Evolutionary conservation across 2,888 invertebrate species (phyloP).

Genomic region (Helobdella robusta): DNA sequence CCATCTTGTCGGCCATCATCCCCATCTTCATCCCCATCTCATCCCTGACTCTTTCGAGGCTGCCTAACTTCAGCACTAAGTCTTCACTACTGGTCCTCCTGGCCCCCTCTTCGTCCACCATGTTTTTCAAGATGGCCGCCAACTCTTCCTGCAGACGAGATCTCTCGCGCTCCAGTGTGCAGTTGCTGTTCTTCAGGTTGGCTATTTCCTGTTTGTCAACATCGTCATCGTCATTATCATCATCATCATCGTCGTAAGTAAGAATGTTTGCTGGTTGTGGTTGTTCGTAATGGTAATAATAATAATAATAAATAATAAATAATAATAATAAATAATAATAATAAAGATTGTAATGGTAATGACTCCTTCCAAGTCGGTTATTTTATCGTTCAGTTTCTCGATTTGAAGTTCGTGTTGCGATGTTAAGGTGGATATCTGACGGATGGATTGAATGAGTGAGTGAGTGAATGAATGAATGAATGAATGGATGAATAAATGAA

Average conservation of each 20-base stretch:
- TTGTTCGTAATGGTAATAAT: background rate
- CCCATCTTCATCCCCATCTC: conserved; percentile 39
- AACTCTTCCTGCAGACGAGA: conserved; percentile 2
- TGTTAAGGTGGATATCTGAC: too few relatives aligned
- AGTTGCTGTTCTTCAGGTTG: background rate
- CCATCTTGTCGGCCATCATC: background rate
- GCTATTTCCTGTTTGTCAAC: background rate
- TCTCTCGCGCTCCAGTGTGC: conserved; percentile 3
- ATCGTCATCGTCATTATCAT: background rate
- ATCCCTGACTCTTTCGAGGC: conserved; percentile 42
- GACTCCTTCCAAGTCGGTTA: too few relatives aligned
- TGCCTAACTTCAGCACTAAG: conserved; percentile 40
- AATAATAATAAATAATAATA: background rate
- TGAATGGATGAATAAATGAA: too few relatives aligned
- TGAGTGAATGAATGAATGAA: too few relatives aligned
- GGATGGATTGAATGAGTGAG: too few relatives aligned
- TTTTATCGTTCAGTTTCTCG: too few relatives aligned
- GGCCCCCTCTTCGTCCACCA: conserved; percentile 6
- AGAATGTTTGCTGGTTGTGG: conserved; percentile 1
- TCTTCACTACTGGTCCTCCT: conserved; percentile 39
- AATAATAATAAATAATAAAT: background rate
- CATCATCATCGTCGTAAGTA: background rate
- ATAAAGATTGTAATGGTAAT: too few relatives aligned
- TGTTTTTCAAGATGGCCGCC: background rate
- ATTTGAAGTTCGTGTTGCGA: too few relatives aligned